Evolutionary conservation across 2,113 vertebrate species (phyloP).

Genomic region (sheep (Ovis aries)): DNA sequence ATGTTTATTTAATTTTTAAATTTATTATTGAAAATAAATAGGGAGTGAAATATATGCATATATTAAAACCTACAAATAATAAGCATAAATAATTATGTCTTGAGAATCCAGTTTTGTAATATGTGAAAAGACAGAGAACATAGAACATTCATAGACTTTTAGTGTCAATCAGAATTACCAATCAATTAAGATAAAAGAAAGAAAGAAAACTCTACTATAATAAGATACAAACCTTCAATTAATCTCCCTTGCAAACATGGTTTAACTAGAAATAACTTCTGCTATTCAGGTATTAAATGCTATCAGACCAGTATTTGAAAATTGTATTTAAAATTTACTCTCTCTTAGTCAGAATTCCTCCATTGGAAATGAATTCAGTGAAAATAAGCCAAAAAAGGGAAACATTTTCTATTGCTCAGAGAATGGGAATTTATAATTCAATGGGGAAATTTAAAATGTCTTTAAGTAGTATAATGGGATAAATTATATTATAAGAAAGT

Average conservation of each 20-base stretch:
- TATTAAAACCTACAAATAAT: not conserved
- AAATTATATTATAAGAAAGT: not conserved
- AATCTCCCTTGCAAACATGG: not conserved
- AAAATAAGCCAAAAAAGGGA: not conserved
- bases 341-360: not conserved
- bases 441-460: not conserved
- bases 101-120: not conserved
- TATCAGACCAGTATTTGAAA: not conserved
- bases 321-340: not conserved
- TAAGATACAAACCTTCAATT: not conserved
- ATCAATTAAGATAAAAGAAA: not conserved
- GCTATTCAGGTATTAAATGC: not conserved
- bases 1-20: not conserved
- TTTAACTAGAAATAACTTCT: not conserved
- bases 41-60: not conserved
- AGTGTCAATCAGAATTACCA: not conserved
- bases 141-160: not conserved
- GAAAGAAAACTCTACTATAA: not conserved
- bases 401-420: not conserved
- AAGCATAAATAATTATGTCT: not conserved
- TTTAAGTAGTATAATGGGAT: not conserved
- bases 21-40: not conserved
- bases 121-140: not conserved
- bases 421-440: not conserved
- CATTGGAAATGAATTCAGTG: not conserved